A percentile compares a stretch with the other conserved stretches of the same genome.
Evolutionary conservation across 1,140 invertebrate genomes (phyloP).

Genomic region (Drosophila obscura): DNA sequence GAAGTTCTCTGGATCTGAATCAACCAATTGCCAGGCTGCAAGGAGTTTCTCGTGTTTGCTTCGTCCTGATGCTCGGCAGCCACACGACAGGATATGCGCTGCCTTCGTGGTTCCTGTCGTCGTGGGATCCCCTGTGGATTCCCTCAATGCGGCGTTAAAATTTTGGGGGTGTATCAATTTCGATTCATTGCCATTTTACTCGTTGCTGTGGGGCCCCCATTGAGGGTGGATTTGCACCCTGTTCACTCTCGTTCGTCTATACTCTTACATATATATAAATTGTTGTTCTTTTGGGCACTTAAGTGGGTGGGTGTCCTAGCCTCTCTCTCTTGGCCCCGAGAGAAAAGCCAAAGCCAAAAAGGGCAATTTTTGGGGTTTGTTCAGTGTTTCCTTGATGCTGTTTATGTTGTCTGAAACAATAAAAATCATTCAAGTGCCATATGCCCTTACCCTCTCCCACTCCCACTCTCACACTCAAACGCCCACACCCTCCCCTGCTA

Average conservation of each 20-base stretch:
- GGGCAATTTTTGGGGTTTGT: slow-evolving; percentile 63
- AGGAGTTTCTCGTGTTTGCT: slow-evolving; percentile 29
- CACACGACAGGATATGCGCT: slow-evolving; percentile 55
- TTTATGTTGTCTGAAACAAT: slow-evolving; percentile 36
- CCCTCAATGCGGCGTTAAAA: slow-evolving; percentile 66
- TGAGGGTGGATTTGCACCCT: slow-evolving; percentile 72
- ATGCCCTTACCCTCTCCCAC: slow-evolving; percentile 35
- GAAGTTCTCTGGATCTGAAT: slow-evolving; percentile 25
- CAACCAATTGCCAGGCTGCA: slow-evolving; percentile 53
- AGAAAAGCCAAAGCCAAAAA: slow-evolving; percentile 45
- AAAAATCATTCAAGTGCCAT: slow-evolving; percentile 58
- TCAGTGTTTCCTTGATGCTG: slow-evolving; percentile 37
- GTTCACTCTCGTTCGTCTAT: not conserved
- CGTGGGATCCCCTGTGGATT: slow-evolving; percentile 53
- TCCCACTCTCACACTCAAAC: too few relatives aligned
- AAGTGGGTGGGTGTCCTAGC: slow-evolving; percentile 58
- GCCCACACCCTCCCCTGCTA: slow-evolving; percentile 20
- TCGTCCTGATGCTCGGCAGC: slow-evolving; percentile 44
- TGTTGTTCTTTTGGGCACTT: slow-evolving; percentile 72
- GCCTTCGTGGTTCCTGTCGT: slow-evolving; percentile 21
- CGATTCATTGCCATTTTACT: slow-evolving; percentile 73
- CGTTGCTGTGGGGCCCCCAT: slow-evolving; percentile 37
- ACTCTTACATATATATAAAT: slow-evolving; percentile 27
- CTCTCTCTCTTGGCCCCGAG: not conserved
- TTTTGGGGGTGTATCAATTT: slow-evolving; percentile 80